Base-by-base conservation (phyloP, 2,113 vertebrate species). In the Probosciger aterrimus region DNA sequence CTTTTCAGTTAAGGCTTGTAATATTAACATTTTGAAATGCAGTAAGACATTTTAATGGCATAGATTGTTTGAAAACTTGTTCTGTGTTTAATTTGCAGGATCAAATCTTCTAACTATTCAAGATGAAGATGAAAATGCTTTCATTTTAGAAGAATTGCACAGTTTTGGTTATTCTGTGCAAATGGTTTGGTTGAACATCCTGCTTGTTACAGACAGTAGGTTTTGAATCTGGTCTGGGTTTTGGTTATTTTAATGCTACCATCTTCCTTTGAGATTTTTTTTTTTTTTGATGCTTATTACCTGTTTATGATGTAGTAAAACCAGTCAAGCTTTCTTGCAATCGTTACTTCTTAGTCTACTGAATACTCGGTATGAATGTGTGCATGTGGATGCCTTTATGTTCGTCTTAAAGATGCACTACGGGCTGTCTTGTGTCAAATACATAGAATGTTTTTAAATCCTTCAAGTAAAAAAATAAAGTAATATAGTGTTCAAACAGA, bases 81-180 rank as follows among this genome's bases (percentile, higher is more conserved):
- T 92, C 81, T 90, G 16, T 95, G 25, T 95, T 93, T 96, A 63
- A 91, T 95, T 63, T 95, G 43, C 55, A 98, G 98, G 98, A 41
- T 99, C 99, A 37, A 97, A 98, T 84, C 97, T 99, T 77, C 96
- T 99, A 85, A 98, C 98, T 74, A 98, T 99, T 84, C 97, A 98
- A 95, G 98, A 98, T 74, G 98, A 99, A 92, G 97, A 97, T 33
- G 99, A 99, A 97, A 99, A 98, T 76, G 97, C 96, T 12, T 99
- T 99, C 95, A 88, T 99, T 83, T 96, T 99, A 94, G 98, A 99
- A 94, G 98, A 99, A 96, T 92, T 99, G 57, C 97, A 95, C 88
- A 95, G 69, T 30, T 98, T 97, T 41, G 98, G 97, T 50, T 97
- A 98, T 87, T 98, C 97, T 63, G 98, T 98, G 73, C 98, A 98